A percentile compares a stretch with the other conserved stretches of the same genome.
Evolutionary conservation across 2,113 vertebrate genomes (phyloP).

Genomic region (Dolichallabes microphthalmus): DNA sequence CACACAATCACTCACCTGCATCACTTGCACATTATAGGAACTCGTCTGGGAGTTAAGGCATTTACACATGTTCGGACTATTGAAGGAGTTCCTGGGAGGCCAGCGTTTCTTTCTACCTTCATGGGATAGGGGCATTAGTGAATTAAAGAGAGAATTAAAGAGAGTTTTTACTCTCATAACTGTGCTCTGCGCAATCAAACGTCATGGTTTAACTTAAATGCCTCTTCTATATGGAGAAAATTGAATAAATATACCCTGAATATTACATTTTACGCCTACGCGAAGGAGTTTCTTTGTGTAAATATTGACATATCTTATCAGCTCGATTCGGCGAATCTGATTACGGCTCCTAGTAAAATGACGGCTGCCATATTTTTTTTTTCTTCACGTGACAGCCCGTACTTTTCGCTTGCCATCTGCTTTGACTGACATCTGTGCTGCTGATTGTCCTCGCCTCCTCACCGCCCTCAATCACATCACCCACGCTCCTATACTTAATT

Average conservation of each 20-base stretch:
- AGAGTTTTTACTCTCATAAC: no score
- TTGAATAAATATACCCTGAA: neutral
- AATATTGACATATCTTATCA: conserved; percentile 1
- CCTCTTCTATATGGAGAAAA: neutral
- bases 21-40: no score
- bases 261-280: neutral
- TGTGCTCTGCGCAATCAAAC: no score
- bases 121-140: no score
- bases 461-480: neutral
- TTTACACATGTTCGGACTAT: no score
- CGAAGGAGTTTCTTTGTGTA: neutral
- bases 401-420: conserved; percentile 4
- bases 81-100: no score
- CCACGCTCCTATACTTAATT: conserved; percentile 1
- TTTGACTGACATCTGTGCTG: conserved; percentile 43
- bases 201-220: no score
- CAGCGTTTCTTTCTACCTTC: no score
- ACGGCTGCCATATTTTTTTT: conserved; percentile 4
- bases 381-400: conserved; percentile 24
- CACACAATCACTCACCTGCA: no score
- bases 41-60: no score
- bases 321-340: neutral
- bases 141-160: no score
- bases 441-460: neutral
- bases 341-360: conserved; percentile 31